phyloP scores from a whole-genome alignment of 1,140 invertebrate species.

The Drosophila novamexicana region DNA sequence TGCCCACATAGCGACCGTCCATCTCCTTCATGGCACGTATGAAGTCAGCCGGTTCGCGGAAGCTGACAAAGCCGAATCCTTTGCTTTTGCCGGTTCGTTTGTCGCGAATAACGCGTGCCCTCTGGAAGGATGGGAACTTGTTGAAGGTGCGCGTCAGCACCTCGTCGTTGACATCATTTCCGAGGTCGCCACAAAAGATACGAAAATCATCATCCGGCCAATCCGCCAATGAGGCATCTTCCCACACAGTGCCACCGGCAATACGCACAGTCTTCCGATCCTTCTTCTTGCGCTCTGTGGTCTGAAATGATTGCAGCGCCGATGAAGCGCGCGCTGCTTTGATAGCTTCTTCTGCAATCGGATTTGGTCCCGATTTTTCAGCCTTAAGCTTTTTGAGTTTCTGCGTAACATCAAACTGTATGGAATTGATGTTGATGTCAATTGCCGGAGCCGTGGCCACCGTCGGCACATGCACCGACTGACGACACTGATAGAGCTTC shows the following conservation, averaged over 20 bases:
- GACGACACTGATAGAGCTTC: slow-evolving; percentile 86
- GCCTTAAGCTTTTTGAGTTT: slow-evolving; percentile 88
- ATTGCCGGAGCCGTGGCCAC: slow-evolving; percentile 80
- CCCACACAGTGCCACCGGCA: slow-evolving; percentile 97
- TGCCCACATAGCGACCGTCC: slow-evolving; percentile 98
- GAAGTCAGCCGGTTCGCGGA: slow-evolving; percentile 98
- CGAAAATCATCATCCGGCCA: slow-evolving; percentile 99
- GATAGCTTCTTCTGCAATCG: slow-evolving; percentile 87
- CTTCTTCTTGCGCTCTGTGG: slow-evolving; percentile 88
- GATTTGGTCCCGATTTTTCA: slow-evolving; percentile 87
- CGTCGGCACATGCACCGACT: slow-evolving; percentile 82
- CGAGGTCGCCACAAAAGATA: slow-evolving; percentile 99
- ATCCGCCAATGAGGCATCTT: slow-evolving; percentile 94
- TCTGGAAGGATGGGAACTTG: slow-evolving; percentile 97
- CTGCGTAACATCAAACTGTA: slow-evolving; percentile 88
- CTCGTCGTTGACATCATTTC: slow-evolving; percentile 99
- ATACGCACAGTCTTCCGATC: slow-evolving; percentile 89
- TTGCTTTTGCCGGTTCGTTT: slow-evolving; percentile 99
- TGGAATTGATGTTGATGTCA: slow-evolving; percentile 87
- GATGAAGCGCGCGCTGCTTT: slow-evolving; percentile 87
- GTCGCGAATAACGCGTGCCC: slow-evolving; percentile 97
- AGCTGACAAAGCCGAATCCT: slow-evolving; percentile 99
- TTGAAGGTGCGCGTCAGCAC: slow-evolving; percentile 96
- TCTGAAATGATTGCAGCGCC: slow-evolving; percentile 85
- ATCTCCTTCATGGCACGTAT: slow-evolving; percentile 99